A percentile compares a stretch with the other conserved stretches of the same genome.
Evolutionary conservation across 1,140 invertebrate species (phyloP).

Genomic region (Dryas iulia): DNA sequence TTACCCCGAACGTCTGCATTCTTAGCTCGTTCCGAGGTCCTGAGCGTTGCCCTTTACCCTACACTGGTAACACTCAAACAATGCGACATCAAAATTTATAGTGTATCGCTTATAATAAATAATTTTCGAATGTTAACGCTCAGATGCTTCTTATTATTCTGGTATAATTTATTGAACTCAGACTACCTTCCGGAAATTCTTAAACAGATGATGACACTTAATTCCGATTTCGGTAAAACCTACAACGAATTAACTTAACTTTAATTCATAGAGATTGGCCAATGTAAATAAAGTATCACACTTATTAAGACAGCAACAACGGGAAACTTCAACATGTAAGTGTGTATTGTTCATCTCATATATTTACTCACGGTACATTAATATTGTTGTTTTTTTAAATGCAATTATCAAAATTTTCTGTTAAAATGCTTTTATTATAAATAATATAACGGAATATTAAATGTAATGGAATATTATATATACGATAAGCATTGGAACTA

Average conservation of each 20-base stretch:
- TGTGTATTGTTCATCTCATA: too few species aligned
- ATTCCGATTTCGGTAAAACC: conserved; percentile 15
- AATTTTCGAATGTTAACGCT: conserved; percentile 30
- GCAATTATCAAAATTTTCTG: too few species aligned
- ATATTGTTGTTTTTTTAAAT: neutral
- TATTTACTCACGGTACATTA: neutral
- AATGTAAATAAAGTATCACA: neutral
- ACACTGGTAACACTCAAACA: conserved; percentile 37
- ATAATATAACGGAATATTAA: too few species aligned
- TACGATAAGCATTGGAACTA: too few species aligned
- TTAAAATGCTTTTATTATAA: too few species aligned
- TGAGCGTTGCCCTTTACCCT: conserved; percentile 65
- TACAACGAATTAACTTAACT: neutral
- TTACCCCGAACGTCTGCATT: conserved; percentile 67
- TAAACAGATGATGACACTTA: conserved; percentile 25
- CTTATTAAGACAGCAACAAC: neutral
- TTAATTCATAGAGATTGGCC: neutral
- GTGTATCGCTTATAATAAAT: conserved; percentile 34
- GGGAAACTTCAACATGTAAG: neutral
- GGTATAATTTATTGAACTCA: conserved; percentile 29
- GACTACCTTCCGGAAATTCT: conserved; percentile 23
- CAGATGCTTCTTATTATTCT: conserved; percentile 36
- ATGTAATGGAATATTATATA: too few species aligned
- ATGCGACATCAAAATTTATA: conserved; percentile 36
- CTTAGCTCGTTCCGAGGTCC: conserved; percentile 41